Evolutionary conservation across 2,113 vertebrate species (phyloP), one percentile per base, ranked within the genome.

Genomic region (Oreochromis tanganicae): DNA sequence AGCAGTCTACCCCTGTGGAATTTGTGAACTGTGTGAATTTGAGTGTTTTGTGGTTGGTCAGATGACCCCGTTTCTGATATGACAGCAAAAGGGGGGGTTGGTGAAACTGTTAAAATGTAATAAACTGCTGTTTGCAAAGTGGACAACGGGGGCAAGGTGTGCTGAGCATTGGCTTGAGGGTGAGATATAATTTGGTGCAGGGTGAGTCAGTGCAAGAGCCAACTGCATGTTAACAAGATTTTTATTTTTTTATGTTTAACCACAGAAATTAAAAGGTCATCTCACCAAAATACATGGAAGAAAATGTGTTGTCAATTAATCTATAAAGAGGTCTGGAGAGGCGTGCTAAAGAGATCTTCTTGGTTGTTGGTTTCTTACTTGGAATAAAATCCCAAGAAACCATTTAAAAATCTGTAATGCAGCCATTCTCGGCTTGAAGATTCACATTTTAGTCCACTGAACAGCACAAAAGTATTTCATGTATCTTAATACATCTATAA

Each of bases 1-100:
- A 13, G 84, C 61, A 52, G 88, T 79, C 89, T 50, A 82, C 73
- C 71, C 75, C 85, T 55, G 88, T 52, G 73, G 80, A 83, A 89
- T 85, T 52, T 86, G 78, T 17, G 66, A 85, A 80, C 34, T 27
- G 81, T 63, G 61, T 54, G 50, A 52, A 41, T 88, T 63, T 16
- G 56, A 66, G 73, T 9, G 55, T 78, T 78, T 48, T 78, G 73
- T 34, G 46, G 83, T 54, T 14, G 78, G 43, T 68, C 82, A 43
- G 80, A 68, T 50, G 90, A 93, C 82, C 88, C 61, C 2, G 57
- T 46, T 75, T 50, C 80, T 21, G 24, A 13, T 19, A 19, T 7
- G 55, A 43, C 34, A 83, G 80, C 86, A 57, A 71, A 66, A 48
- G 4, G 79, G 36, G 36, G 66, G 21, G 38, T 24, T 14, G 38